Base-by-base conservation (phyloP, 2,888 invertebrate species). In the Microdon myrmicae region DNA sequence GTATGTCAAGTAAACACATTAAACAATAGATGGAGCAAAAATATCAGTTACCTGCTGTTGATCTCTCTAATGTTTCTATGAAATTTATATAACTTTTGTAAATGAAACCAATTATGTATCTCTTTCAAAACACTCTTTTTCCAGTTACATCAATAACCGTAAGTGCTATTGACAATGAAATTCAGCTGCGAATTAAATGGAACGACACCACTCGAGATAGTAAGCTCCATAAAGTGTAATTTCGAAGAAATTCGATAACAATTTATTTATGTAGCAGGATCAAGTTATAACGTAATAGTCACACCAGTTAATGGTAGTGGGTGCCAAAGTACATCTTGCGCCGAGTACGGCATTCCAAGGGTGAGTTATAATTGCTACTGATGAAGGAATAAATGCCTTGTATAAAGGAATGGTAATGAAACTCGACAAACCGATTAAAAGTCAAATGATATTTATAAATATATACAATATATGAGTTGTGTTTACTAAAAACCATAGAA, bases 131-230 rank as follows among this genome's bases (percentile, higher is more conserved):
- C 5, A 14, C 7, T 31, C 17, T 4, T 4, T 2, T 37, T 26
- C 51, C 58, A 19, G 73, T 71, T n/a, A 64, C 76, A 4, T 68
- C 47, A 6, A 67, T 69, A 3, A 71, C 71, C 34, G 69, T 74
- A 2, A 71, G 69, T 7, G 41, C 74, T 1, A 70, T 56, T 29
- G 68, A 73, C 47, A 70, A 61, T 68, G 37, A 72, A 69, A 37
- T 72, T 3, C 72, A 74, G 3, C 31, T 76, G n/a, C 68, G 71
- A 51, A 71, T 76, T n/a, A 67, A 60, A n/a, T 76, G 76, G 76
- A 58, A 72, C 34, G 76, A 77, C 44, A 75, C 72, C 5, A 67
- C 76, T 37, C 71, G 71, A 2, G 70, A 72, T 31, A 77, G 76
- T 77, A 44, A 16, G 3, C 23, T 6, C 12, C n/a, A n/a, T n/a